Base-by-base conservation (phyloP, 1,140 invertebrate species). In the Anthonomus grandis region DNA sequence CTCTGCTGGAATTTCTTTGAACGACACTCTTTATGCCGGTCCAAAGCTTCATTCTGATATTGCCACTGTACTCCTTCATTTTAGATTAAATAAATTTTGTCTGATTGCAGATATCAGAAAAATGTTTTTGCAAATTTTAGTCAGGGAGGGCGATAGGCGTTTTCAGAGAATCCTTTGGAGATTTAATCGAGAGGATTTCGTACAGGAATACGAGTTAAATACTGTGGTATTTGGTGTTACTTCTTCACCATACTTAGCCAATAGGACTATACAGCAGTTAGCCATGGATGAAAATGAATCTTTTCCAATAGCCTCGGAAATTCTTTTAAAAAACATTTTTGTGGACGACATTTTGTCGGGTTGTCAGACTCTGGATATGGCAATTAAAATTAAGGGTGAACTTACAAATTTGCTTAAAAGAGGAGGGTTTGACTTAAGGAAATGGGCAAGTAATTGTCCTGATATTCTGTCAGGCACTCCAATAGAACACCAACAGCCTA, bases 131-230 rank as follows among this genome's bases (percentile, higher is more conserved):
- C 70, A 75, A 50, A 64, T 77, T 19, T 18, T 19, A 12, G 47
- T 76, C 5, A 22, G 63, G 53, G 36, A 51, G 21, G 44, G 56
- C 13, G 63, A 75, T 41, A 19, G 19, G n/a, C 52, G 60, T 15
- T 63, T 69, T 36, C 73, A 74, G 53, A 44, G 65, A 37, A 74
- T 77, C 25, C 9, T 77, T 1, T 77, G 74, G 73, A 37, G 71
- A 22, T 21, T 57, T 19, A 8, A 49, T 4, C 56, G 44, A 2
- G 46, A 39, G 18, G 48, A 71, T 22, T 22, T 54, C 1, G 37
- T 74, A 0, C 56, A 38, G 21, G 61, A 60, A 12, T 74, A 59
- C 62, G 60, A 62, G 50, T 36, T 76, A 0, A 50, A 51, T 6
- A 75, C 70, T 1, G 64, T 76, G 4, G 74, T 70, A 0, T 78